A percentile compares a stretch with the other conserved stretches of the same genome.
Conservation (phyloP, 2,113 vertebrate genomes). For the Chloropsis hardwickii region DNA sequence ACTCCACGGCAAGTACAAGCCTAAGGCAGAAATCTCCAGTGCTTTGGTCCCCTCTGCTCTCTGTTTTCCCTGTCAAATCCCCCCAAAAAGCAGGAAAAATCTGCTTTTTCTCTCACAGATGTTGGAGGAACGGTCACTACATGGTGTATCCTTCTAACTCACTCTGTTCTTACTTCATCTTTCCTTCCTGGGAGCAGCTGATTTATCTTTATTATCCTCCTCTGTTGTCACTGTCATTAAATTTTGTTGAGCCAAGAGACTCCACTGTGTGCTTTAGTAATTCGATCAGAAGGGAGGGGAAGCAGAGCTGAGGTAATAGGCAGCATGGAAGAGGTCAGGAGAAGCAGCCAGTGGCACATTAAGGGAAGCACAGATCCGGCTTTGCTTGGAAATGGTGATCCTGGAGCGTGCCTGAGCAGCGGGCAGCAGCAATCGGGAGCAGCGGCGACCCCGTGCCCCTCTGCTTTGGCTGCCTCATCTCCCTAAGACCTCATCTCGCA, state of each 20-base stretch:
- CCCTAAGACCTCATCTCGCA: neutral
- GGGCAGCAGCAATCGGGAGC: neutral
- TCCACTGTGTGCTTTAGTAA: slow-evolving; percentile 51
- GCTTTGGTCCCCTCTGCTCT: neutral
- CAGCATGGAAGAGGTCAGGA: slow-evolving; percentile 49
- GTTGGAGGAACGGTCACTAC: neutral
- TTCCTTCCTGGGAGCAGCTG: slow-evolving; percentile 33
- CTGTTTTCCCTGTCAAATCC: neutral
- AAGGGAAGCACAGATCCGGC: neutral
- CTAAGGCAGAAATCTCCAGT: neutral
- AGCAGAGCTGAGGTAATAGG: slow-evolving; percentile 50
- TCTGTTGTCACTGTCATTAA: slow-evolving; percentile 58
- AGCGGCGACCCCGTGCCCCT: neutral
- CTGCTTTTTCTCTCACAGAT: neutral
- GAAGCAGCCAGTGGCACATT: slow-evolving; percentile 30
- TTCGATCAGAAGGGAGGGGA: slow-evolving; percentile 44
- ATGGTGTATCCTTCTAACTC: neutral
- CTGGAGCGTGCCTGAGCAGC: neutral
- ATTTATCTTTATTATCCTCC: slow-evolving; percentile 65
- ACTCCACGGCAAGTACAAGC: accelerated
- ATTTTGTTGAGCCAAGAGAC: slow-evolving; percentile 63
- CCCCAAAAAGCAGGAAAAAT: neutral
- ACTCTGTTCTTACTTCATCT: slow-evolving; percentile 43
- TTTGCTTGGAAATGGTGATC: neutral
- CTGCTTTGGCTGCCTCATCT: neutral